Percentiles rank a stretch among this genome's conserved stretches.
Evolutionary conservation across 2,888 invertebrate genomes (phyloP).

Genomic region (Dugesia japonica): DNA sequence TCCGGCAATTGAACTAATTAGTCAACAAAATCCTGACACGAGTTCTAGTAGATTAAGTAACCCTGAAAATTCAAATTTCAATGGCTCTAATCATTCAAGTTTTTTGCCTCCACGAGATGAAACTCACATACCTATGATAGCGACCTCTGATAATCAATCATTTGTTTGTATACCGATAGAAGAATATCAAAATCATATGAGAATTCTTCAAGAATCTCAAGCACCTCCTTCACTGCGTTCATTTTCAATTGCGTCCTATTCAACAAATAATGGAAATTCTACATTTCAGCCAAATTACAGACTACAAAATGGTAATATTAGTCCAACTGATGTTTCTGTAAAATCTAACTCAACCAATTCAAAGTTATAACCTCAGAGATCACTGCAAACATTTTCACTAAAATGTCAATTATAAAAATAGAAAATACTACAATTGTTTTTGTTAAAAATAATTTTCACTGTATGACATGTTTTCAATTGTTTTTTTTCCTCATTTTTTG

Average conservation of each 20-base stretch:
- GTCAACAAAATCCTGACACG: background rate
- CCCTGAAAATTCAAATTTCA: background rate
- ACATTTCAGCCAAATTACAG: background rate
- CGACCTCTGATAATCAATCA: background rate
- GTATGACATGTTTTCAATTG: too few relatives aligned
- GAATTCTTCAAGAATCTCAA: constrained; percentile 6
- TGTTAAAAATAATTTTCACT: too few relatives aligned
- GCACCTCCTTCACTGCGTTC: background rate
- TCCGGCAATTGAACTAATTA: background rate
- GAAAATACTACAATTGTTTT: too few relatives aligned
- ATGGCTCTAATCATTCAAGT: background rate
- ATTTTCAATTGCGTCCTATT: constrained; percentile 1
- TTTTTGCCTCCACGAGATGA: background rate
- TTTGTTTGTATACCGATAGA: background rate
- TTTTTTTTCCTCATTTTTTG: too few relatives aligned
- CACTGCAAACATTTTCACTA: too few relatives aligned
- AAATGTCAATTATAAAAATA: too few relatives aligned
- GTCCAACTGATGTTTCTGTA: constrained; percentile 7
- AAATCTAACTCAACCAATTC: background rate
- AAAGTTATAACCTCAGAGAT: too few relatives aligned
- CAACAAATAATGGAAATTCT: background rate
- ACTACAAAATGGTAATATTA: background rate
- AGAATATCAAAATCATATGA: constrained; percentile 3
- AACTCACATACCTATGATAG: background rate
- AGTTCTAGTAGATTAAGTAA: background rate